A percentile compares a stretch with the other conserved stretches of the same genome.
Conservation (phyloP, 2,113 vertebrate species). For the Eleginops maclovinus region DNA sequence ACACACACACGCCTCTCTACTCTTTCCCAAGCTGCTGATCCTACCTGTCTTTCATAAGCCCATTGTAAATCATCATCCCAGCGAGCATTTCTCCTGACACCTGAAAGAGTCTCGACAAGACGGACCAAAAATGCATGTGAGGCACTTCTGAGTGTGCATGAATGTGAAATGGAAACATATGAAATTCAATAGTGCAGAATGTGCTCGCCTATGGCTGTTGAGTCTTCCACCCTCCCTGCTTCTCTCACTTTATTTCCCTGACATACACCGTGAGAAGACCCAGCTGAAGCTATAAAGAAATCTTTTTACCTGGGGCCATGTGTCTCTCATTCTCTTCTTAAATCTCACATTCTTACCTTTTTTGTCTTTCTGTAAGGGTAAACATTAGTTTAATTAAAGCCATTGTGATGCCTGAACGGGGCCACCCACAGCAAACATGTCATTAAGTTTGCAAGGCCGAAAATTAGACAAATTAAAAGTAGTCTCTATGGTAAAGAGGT, state of each 20-base stretch:
- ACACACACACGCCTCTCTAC: constrained; percentile 1
- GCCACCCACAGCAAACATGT: constrained; percentile 56
- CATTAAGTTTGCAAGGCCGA: constrained; percentile 49
- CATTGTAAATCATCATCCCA: constrained; percentile 59
- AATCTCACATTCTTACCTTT: constrained; percentile 23
- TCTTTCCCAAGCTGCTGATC: constrained; percentile 32
- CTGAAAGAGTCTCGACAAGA: constrained; percentile 62
- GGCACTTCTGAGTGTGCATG: constrained; percentile 25
- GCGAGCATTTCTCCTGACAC: constrained; percentile 45
- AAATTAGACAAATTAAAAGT: constrained; percentile 61
- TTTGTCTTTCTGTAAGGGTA: constrained; percentile 33
- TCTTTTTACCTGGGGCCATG: constrained; percentile 5
- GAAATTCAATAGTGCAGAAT: constrained; percentile 57
- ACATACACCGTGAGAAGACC: constrained; percentile 19
- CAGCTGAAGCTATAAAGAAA: constrained; percentile 26
- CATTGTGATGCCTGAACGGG: constrained; percentile 29
- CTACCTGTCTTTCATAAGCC: constrained; percentile 50
- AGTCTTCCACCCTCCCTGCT: constrained; percentile 20
- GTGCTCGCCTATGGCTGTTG: constrained; percentile 29
- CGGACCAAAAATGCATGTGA: constrained; percentile 41
- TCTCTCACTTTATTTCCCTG: constrained; percentile 28
- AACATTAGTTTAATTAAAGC: constrained; percentile 45
- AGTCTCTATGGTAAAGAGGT: constrained; percentile 22
- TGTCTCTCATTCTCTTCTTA: constrained; percentile 30
- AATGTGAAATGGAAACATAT: constrained; percentile 53